These are phyloP conservation scores for Talpa occidentalis DNA, from an alignment of 2,113 vertebrate species.

Conservation along the genomic window DNA sequence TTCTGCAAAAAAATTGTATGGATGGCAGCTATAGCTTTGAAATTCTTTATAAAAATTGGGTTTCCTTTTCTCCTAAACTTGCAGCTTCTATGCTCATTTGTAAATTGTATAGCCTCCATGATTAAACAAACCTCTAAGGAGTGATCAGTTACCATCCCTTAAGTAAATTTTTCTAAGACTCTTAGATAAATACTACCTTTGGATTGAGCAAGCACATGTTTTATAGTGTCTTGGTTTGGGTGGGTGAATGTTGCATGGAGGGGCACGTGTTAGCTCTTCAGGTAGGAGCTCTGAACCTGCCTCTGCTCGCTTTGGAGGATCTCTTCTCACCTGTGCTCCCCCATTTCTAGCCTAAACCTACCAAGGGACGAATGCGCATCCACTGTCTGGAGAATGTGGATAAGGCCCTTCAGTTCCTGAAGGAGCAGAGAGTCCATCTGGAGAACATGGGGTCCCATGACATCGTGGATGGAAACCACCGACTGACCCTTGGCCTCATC, in stretches of 20 bases:
- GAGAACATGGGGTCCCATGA: conserved; percentile 99
- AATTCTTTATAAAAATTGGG: not conserved
- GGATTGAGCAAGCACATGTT: not conserved
- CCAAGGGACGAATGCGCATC: conserved; percentile 97
- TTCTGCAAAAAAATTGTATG: not conserved
- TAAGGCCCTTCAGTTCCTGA: conserved; percentile 98
- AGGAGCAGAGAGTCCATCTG: conserved; percentile 97
- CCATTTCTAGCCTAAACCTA: conserved; percentile 93
- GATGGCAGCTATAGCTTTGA: not conserved
- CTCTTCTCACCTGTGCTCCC: not conserved
- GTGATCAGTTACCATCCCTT: not conserved
- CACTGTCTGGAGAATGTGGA: conserved; percentile 99
- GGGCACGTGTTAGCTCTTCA: not conserved
- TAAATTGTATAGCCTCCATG: not conserved
- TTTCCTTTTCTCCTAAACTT: not conserved
- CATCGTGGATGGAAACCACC: conserved; percentile 98
- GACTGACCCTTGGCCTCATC: conserved; percentile 96
- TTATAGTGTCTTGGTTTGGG: not conserved
- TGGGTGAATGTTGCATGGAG: not conserved
- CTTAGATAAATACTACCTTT: not conserved
- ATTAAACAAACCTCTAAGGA: conserved; percentile 13
- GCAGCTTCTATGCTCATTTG: not conserved
- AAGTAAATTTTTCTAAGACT: conserved; percentile 15
- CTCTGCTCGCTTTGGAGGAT: not conserved
- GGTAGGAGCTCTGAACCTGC: not conserved